phyloP scores from a whole-genome alignment of 2,888 invertebrate genomes.

The Drosophila dives region DNA sequence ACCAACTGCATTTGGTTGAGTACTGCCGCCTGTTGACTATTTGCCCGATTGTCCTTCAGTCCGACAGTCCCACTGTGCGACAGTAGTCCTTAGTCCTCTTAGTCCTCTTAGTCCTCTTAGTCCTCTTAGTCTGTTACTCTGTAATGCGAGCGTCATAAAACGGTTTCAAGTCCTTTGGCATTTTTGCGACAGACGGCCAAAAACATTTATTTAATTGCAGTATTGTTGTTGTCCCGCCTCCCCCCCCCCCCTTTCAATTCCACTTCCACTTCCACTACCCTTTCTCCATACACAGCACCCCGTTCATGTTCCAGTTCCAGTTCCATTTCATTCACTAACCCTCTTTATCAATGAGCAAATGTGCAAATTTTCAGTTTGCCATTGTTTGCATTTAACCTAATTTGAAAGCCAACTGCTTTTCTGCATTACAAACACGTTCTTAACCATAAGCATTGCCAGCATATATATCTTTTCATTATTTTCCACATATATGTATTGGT shows the following conservation, averaged over 20 bases:
- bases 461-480: conserved; percentile 19
- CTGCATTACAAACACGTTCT: conserved; percentile 68
- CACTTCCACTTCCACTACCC: neutral
- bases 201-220: conserved; percentile 67
- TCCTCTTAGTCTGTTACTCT: conserved; percentile 22
- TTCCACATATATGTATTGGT: conserved; percentile 12
- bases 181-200: conserved; percentile 55
- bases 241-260: neutral
- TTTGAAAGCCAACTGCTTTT: conserved; percentile 57
- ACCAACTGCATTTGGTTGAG: conserved; percentile 66
- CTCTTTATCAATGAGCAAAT: conserved; percentile 22
- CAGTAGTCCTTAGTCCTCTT: neutral
- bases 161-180: conserved; percentile 49
- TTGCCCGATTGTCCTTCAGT: conserved; percentile 3
- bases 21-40: conserved; percentile 8
- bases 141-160: conserved; percentile 56
- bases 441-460: conserved; percentile 38
- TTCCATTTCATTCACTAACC: conserved; percentile 5
- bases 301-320: neutral
- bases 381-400: conserved; percentile 70
- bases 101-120: conserved; percentile 2
- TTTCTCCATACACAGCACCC: neutral
- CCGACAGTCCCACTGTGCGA: conserved; percentile 4
- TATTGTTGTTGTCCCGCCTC: conserved; percentile 40
- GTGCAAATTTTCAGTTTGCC: conserved; percentile 60